Conservation (phyloP, 2,113 vertebrate species). For the Odocoileus hemionus region DNA sequence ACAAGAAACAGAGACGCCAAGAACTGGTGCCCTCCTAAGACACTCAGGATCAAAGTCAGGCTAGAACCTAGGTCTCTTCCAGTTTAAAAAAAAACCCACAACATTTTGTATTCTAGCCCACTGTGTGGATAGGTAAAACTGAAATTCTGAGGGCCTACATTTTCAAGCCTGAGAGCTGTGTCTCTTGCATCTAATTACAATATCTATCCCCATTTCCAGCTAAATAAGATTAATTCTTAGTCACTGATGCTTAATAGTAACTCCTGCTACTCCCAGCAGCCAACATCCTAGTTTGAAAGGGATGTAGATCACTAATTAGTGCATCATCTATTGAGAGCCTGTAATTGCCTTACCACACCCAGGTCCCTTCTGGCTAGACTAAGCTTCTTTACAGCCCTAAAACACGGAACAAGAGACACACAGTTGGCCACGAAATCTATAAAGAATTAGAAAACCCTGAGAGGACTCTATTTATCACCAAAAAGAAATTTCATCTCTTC, state of each 20-base stretch:
- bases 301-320: conserved; percentile 61
- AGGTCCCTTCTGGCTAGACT: conserved; percentile 49
- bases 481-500: conserved; percentile 17
- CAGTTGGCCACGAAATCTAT: not conserved
- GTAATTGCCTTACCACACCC: conserved; percentile 62
- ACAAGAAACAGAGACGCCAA: not conserved
- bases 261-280: conserved; percentile 50
- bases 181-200: conserved; percentile 59
- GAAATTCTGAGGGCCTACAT: not conserved
- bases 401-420: not conserved
- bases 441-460: conserved; percentile 17
- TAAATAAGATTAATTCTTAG: conserved; percentile 68
- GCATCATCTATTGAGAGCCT: conserved; percentile 51
- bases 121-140: not conserved
- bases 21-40: not conserved
- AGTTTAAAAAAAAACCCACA: not conserved
- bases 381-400: conserved; percentile 41
- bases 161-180: conserved; percentile 26
- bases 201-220: conserved; percentile 52
- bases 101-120: not conserved
- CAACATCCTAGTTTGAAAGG: conserved; percentile 47
- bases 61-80: not conserved
- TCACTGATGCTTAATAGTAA: conserved; percentile 60
- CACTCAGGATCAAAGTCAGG: not conserved
- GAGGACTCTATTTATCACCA: not conserved